phyloP scores from a whole-genome alignment of 2,113 vertebrate species.

The Semicossyphus pulcher region DNA sequence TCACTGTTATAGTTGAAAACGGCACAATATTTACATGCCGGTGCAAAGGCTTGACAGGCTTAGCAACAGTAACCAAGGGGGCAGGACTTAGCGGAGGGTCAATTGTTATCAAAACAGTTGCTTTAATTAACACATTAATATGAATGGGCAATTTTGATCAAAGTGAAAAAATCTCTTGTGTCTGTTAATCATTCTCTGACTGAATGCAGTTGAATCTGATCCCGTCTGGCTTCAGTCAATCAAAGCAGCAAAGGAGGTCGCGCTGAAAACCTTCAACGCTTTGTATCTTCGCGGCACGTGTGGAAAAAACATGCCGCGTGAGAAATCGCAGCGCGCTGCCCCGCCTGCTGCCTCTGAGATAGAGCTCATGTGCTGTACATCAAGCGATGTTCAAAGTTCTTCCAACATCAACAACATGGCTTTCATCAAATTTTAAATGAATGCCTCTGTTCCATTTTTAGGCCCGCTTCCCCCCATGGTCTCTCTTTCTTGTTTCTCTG shows the following conservation, averaged over 20 bases:
- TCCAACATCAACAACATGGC: slow-evolving; percentile 59
- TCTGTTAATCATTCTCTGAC: neutral
- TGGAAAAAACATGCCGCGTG: slow-evolving; percentile 40
- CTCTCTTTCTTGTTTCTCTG: slow-evolving; percentile 50
- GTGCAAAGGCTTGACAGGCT: too few species aligned
- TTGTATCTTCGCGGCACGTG: slow-evolving; percentile 38
- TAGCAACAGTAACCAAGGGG: too few species aligned
- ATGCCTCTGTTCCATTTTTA: slow-evolving; percentile 61
- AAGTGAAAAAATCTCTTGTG: neutral
- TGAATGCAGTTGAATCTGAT: neutral
- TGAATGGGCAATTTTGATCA: neutral
- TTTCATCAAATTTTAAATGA: slow-evolving; percentile 75
- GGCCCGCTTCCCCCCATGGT: slow-evolving; percentile 5
- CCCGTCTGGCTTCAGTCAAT: neutral
- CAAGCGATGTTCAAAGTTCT: slow-evolving; percentile 46
- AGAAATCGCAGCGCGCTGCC: slow-evolving; percentile 22
- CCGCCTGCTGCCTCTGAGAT: slow-evolving; percentile 45
- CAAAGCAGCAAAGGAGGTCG: neutral
- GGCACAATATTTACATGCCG: too few species aligned
- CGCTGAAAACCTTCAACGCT: neutral
- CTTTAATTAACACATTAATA: neutral
- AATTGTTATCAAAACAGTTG: neutral
- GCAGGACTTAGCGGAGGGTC: too few species aligned
- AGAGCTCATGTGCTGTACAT: slow-evolving; percentile 54
- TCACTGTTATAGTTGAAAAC: too few species aligned